Conservation (phyloP, 2,797 vertebrate genomes). For the Xerus rutilus region DNA sequence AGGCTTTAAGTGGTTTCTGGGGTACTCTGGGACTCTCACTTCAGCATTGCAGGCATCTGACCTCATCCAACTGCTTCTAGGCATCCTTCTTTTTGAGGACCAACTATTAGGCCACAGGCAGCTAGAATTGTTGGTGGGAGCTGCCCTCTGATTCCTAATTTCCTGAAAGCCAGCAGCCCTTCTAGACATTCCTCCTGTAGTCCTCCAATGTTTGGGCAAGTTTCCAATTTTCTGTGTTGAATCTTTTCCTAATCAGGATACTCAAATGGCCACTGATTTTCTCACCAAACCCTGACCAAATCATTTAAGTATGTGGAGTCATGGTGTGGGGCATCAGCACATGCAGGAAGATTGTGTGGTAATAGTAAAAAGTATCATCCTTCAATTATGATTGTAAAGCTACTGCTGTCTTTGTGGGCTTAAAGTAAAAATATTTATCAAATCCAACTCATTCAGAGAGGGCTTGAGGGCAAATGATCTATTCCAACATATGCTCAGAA, state of each 20-base stretch:
- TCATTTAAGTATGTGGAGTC: neutral
- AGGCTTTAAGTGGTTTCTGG: neutral
- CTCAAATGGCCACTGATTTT: neutral
- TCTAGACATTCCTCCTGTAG: neutral
- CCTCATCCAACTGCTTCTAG: neutral
- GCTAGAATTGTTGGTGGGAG: neutral
- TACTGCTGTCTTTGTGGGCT: neutral
- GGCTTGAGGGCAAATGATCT: neutral
- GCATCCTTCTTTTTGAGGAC: neutral
- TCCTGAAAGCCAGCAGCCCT: neutral
- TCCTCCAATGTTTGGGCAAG: neutral
- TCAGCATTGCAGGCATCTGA: neutral
- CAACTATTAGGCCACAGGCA: neutral
- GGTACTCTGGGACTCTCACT: neutral
- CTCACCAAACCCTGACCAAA: neutral
- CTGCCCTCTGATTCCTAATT: neutral
- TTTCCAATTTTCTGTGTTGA: neutral
- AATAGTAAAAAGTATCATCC: neutral
- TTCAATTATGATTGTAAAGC: neutral
- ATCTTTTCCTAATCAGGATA: neutral
- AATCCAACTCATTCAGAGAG: neutral
- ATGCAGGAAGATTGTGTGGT: neutral
- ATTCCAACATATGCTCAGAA: neutral
- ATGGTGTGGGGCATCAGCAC: neutral
- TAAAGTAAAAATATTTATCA: slow-evolving; percentile 28